phyloP scores from a whole-genome alignment of 2,113 vertebrate species.

The Takifugu flavidus region DNA sequence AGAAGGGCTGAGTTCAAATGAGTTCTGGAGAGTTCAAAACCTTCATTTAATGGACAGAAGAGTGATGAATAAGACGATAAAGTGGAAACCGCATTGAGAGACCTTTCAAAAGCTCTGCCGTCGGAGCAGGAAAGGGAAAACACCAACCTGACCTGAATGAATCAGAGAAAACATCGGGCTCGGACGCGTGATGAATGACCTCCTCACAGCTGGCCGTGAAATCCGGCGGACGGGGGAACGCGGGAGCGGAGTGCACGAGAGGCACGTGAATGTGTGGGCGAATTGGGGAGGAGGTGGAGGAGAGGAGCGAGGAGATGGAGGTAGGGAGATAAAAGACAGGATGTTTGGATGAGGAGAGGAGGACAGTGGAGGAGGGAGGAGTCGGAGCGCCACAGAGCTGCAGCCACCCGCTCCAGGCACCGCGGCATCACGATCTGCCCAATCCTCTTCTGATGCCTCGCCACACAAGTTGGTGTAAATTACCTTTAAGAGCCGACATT shows the following conservation, averaged over 20 bases:
- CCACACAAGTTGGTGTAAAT: constrained; percentile 67
- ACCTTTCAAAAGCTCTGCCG: background rate
- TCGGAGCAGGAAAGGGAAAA: constrained; percentile 6
- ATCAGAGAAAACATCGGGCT: background rate
- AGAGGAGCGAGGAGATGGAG: constrained; percentile 18
- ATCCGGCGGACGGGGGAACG: constrained; percentile 14
- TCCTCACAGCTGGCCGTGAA: constrained; percentile 36
- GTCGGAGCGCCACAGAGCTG: constrained; percentile 28
- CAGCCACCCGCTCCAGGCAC: constrained; percentile 49
- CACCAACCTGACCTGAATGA: constrained; percentile 3
- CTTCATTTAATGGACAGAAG: constrained; percentile 13
- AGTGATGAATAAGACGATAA: constrained; percentile 18
- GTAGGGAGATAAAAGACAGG: constrained; percentile 7
- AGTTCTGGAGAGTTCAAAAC: no score
- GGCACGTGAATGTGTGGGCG: constrained; percentile 24
- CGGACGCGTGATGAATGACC: constrained; percentile 6
- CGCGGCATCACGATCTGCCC: constrained; percentile 68
- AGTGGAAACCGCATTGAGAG: constrained; percentile 27
- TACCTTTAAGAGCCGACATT: constrained; percentile 60
- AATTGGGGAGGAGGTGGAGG: constrained; percentile 25
- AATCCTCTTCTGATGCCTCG: constrained; percentile 71
- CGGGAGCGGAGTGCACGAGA: constrained; percentile 17
- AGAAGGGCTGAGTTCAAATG: no score
- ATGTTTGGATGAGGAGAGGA: constrained; percentile 6
- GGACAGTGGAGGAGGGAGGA: constrained; percentile 14